A percentile compares a stretch with the other conserved stretches of the same genome.
phyloP scores from a whole-genome alignment of 2,888 invertebrate genomes.

The Metallyticus violacea region DNA sequence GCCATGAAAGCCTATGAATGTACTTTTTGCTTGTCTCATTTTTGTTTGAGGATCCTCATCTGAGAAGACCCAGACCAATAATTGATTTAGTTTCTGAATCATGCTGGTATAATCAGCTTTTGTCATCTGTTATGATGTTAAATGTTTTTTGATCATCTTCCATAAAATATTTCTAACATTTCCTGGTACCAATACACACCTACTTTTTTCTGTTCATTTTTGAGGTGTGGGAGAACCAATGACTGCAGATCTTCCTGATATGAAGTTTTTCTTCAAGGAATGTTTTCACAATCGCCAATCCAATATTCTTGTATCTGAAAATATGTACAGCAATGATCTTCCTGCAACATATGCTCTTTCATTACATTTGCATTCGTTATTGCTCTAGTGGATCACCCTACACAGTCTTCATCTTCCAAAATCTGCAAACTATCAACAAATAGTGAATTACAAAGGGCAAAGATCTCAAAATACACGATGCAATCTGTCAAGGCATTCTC shows the following conservation, averaged over 20 bases:
- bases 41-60: neutral
- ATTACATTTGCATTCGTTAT: neutral
- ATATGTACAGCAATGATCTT: neutral
- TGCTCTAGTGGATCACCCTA: neutral
- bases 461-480: too few relatives aligned
- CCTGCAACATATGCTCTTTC: neutral
- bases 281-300: neutral
- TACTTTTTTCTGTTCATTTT: neutral
- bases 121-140: too few relatives aligned
- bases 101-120: too few relatives aligned
- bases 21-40: neutral
- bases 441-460: neutral
- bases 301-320: neutral
- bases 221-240: neutral
- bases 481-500: neutral
- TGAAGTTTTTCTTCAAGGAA: neutral
- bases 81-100: too few relatives aligned
- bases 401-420: neutral
- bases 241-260: neutral
- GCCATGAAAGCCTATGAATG: too few relatives aligned
- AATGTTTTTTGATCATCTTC: neutral
- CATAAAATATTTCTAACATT: neutral
- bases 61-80: too few relatives aligned
- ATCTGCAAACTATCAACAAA: neutral
- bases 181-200: neutral